Evolutionary conservation across 2,888 invertebrate genomes (phyloP), one percentile per base, ranked within the genome.

Genomic region (Bombyx huttoni): DNA sequence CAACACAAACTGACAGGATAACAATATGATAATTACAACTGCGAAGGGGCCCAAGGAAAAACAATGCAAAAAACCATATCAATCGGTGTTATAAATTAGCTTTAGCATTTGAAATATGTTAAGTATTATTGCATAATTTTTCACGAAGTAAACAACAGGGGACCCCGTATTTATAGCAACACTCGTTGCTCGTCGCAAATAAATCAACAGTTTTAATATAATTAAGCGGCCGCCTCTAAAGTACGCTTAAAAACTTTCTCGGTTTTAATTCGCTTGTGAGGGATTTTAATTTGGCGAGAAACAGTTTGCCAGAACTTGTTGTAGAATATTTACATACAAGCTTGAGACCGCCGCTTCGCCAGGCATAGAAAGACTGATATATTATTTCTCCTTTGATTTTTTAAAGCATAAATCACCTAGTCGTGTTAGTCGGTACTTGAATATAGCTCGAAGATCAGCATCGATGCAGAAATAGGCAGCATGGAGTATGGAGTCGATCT

Each of bases 161-260:
- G 7, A 7, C 40, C 40, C 40, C 12, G 9, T 40, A 40, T 40
- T 40, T 40, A 40, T 12, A 40, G 40, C 40, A 40, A 40, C 40
- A 33, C 13, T 50, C 40, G 34, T 68, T 72, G 75, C 75, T 50
- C 40, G 34, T 68, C 72, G 75, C 75, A 63, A 75, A 81, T 82
- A 82, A 82, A 82, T 82, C 81, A 82, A 71, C 74, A 76, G 68
- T 78, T 40, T 78, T 83, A 82, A 82, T 83, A 82, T 75, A 65
- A 80, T 78, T 78, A 80, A 76, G 72, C 74, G 65, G 70, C 70
- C 72, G 67, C 70, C 78, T 77, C 78, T 77, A 78, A 75, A 78
- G 76, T 73, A 68, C 73, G 78, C 77, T 76, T 76, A 70, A 73
- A 75, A 81, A 80, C 73, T 81, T 70, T 70, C 61, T 68, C 64